phyloP scores from a whole-genome alignment of 2,797 vertebrate genomes.

The Brachyalestes nurse region DNA sequence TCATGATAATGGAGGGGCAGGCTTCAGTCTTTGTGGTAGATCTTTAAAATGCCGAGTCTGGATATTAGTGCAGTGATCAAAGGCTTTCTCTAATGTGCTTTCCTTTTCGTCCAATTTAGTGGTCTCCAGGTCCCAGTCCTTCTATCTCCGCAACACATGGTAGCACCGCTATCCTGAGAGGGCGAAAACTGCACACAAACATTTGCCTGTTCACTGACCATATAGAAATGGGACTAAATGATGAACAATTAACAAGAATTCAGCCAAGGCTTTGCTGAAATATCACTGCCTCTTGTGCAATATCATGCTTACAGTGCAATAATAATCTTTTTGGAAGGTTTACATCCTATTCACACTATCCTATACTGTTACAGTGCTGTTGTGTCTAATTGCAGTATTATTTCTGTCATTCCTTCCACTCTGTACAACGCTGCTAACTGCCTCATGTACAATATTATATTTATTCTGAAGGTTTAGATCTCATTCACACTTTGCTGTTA shows the following conservation, averaged over 20 bases:
- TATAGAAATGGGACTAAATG: neutral
- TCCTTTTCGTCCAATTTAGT: conserved; percentile 11
- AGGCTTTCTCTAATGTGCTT: conserved; percentile 27
- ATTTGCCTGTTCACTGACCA: neutral
- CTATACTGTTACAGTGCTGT: no score
- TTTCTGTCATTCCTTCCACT: no score
- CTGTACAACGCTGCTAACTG: no score
- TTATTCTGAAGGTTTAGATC: no score
- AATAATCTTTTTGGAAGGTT: no score
- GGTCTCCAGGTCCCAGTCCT: neutral
- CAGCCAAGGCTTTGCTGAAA: neutral
- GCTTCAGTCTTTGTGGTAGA: conserved; percentile 11
- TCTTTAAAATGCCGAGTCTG: conserved; percentile 29
- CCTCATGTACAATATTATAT: no score
- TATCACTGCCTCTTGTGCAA: no score
- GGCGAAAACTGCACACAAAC: neutral
- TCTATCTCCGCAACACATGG: neutral
- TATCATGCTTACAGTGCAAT: no score
- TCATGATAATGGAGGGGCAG: conserved; percentile 32
- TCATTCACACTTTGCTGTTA: no score
- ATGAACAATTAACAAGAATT: neutral
- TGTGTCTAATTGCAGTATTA: no score
- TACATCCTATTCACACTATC: no score
- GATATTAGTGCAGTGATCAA: conserved; percentile 11
- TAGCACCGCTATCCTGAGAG: neutral